Conservation (phyloP, 2,113 vertebrate species). For the Rallus limicola region DNA sequence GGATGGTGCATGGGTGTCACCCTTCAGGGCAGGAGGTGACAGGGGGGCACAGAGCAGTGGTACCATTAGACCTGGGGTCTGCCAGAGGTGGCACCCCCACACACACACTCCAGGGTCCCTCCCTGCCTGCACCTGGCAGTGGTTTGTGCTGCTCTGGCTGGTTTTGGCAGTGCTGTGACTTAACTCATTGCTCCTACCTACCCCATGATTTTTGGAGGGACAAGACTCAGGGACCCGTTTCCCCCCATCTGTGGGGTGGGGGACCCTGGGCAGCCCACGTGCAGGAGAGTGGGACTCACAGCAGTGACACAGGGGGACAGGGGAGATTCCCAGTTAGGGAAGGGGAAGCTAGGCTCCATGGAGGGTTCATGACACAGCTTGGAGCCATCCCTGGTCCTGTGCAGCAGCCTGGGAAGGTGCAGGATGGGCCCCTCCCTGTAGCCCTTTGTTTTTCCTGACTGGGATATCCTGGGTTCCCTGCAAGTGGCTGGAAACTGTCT, state of each 20-base stretch:
- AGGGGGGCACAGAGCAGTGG: not conserved
- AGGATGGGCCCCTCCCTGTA: not conserved
- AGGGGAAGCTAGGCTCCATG: not conserved
- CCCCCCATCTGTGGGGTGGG: rapidly evolving
- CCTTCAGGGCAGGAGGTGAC: not conserved
- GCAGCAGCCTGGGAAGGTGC: not conserved
- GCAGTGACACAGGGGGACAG: not conserved
- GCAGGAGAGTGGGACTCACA: rapidly evolving
- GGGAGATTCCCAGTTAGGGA: not conserved
- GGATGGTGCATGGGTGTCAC: not conserved
- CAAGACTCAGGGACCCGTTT: not conserved
- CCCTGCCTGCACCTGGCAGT: not conserved
- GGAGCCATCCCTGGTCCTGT: not conserved
- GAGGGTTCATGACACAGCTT: rapidly evolving
- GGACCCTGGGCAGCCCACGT: not conserved
- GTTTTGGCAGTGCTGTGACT: not conserved
- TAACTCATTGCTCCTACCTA: not conserved
- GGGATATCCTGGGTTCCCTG: not conserved
- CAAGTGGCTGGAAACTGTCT: not conserved
- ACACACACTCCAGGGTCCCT: not conserved
- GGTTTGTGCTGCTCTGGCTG: not conserved
- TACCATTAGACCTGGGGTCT: not conserved
- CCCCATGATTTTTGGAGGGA: rapidly evolving
- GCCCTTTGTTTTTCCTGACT: not conserved
- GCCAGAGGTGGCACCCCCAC: not conserved